A percentile compares a stretch with the other conserved stretches of the same genome.
Conservation (phyloP, 2,113 vertebrate genomes). For the Sclerurus mexicanus region DNA sequence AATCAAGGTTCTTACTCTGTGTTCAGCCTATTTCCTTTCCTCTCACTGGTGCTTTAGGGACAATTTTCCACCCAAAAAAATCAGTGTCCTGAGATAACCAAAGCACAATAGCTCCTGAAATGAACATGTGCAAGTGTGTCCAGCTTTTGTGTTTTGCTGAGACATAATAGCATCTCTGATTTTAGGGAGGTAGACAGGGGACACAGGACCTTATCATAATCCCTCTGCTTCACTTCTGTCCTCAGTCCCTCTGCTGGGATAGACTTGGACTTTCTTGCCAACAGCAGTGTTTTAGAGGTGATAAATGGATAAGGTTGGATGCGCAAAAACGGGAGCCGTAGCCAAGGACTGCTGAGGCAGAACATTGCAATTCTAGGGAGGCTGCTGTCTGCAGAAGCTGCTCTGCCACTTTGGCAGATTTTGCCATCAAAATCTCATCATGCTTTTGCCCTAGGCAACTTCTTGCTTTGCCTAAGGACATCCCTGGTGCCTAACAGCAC, state of each 20-base stretch:
- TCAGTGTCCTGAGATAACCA: not conserved
- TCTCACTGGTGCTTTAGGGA: not conserved
- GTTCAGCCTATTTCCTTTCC: not conserved
- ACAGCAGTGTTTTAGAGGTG: not conserved
- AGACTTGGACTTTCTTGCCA: not conserved
- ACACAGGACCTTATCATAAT: not conserved
- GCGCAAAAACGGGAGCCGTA: not conserved
- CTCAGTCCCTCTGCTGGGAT: not conserved
- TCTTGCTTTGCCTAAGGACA: conserved; percentile 33
- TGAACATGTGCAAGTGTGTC: fast-evolving
- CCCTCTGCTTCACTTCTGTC: not conserved
- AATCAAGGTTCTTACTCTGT: not conserved
- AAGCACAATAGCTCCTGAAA: not conserved
- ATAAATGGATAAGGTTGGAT: not conserved
- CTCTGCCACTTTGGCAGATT: not conserved
- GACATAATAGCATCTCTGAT: not conserved
- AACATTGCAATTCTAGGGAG: not conserved
- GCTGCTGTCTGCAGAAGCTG: not conserved
- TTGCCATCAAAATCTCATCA: conserved; percentile 8
- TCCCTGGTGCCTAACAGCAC: not conserved
- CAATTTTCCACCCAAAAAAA: fast-evolving
- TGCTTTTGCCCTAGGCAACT: not conserved
- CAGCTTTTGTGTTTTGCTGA: not conserved
- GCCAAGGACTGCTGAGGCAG: not conserved
- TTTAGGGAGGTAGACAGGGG: not conserved